Evolutionary conservation across 1,140 invertebrate species (phyloP).

Genomic region (Dolichoris vasculosae): DNA sequence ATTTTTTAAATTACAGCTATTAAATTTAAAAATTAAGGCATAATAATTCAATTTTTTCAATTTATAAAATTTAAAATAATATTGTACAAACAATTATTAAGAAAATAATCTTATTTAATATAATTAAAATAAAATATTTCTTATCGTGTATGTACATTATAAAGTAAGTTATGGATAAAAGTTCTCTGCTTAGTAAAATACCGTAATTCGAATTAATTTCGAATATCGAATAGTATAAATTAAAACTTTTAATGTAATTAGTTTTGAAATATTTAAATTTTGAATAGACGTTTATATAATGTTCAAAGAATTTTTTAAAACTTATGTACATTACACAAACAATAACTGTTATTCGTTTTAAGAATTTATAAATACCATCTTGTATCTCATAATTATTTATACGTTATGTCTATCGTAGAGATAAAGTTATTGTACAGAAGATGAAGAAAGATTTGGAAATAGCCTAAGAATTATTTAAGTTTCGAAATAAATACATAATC

Average conservation of each 20-base stretch:
- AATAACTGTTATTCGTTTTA: too few species aligned
- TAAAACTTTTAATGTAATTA: background rate
- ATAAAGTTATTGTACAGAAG: too few species aligned
- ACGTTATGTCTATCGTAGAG: too few species aligned
- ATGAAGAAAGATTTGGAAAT: background rate
- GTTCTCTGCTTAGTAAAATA: background rate
- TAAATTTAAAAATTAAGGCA: background rate
- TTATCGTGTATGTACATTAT: slow-evolving; percentile 44
- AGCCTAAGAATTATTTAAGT: background rate
- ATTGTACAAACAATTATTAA: slow-evolving; percentile 22
- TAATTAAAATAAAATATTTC: slow-evolving; percentile 6
- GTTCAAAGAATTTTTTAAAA: too few species aligned
- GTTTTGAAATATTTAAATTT: background rate
- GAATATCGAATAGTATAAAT: background rate
- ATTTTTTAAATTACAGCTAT: background rate
- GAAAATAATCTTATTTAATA: slow-evolving; percentile 8
- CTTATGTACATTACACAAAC: background rate
- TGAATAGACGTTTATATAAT: background rate
- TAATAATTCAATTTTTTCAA: background rate
- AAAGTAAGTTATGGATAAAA: slow-evolving; percentile 3
- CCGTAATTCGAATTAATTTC: background rate
- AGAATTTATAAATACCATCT: too few species aligned
- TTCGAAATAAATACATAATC: background rate
- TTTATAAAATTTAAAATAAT: background rate
- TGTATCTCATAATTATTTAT: too few species aligned